Percentiles rank a stretch among this genome's conserved stretches.
phyloP scores from a whole-genome alignment of 1,140 invertebrate genomes.

The Danaus melanippus region DNA sequence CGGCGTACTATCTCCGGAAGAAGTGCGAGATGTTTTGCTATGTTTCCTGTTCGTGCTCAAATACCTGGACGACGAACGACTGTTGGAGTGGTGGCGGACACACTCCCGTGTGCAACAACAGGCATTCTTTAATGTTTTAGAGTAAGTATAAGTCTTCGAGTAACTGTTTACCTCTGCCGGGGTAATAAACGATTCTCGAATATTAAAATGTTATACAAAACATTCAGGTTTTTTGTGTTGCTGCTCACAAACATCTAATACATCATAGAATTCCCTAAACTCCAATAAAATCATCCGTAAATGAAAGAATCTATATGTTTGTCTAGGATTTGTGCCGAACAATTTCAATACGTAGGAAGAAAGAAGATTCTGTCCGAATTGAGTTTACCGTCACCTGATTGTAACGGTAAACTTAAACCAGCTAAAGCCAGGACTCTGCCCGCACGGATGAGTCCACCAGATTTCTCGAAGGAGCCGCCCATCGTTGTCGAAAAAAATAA shows the following conservation, averaged over 20 bases:
- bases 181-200: too few species aligned
- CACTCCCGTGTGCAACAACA: constrained; percentile 82
- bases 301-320: constrained; percentile 20
- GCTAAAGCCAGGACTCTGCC: constrained; percentile 78
- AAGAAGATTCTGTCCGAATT: constrained; percentile 76
- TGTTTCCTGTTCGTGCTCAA: constrained; percentile 94
- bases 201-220: too few species aligned
- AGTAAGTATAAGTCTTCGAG: constrained; percentile 72
- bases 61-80: constrained; percentile 88
- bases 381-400: constrained; percentile 56
- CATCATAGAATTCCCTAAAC: too few species aligned
- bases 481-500: constrained; percentile 68
- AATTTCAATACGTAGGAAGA: constrained; percentile 91
- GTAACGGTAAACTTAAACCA: constrained; percentile 70
- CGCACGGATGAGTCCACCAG: constrained; percentile 82
- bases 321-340: constrained; percentile 84
- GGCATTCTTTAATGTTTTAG: constrained; percentile 85
- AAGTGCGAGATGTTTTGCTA: constrained; percentile 91
- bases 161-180: neutral
- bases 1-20: constrained; percentile 72
- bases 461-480: constrained; percentile 70
- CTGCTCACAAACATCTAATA: too few species aligned
- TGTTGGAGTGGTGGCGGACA: constrained; percentile 93
- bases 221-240: too few species aligned
- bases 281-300: neutral